Evolutionary conservation across 2,797 vertebrate species (phyloP).

Genomic region (Macrochelys suwanniensis): DNA sequence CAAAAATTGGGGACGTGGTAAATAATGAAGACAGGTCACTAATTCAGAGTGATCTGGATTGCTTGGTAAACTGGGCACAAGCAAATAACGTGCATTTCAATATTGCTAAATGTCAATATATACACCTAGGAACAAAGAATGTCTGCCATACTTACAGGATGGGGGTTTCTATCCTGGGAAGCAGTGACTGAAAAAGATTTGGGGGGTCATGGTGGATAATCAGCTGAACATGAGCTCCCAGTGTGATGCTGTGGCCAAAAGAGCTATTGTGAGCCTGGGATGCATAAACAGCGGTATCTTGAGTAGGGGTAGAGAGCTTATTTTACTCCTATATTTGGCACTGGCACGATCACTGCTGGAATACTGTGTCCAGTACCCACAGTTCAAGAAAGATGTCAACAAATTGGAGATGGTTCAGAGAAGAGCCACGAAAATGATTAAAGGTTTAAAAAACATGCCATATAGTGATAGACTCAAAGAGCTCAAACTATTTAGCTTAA

Average conservation of each 20-base stretch:
- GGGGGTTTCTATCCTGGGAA: background rate
- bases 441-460: background rate
- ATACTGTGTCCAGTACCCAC: background rate
- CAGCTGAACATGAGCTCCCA: background rate
- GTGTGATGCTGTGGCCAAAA: background rate
- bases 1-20: background rate
- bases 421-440: background rate
- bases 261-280: background rate
- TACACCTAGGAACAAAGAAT: background rate
- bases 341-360: background rate
- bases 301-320: background rate
- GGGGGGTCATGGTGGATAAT: background rate
- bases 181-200: background rate
- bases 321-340: background rate
- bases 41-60: background rate
- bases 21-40: background rate
- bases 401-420: background rate
- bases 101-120: background rate
- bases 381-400: background rate
- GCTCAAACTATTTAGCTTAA: background rate
- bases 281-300: background rate
- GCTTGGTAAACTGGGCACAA: background rate
- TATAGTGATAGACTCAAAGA: background rate
- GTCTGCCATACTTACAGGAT: background rate
- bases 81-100: background rate